Conservation (phyloP, 2,113 vertebrate genomes). For the Stigmatopora nigra region DNA sequence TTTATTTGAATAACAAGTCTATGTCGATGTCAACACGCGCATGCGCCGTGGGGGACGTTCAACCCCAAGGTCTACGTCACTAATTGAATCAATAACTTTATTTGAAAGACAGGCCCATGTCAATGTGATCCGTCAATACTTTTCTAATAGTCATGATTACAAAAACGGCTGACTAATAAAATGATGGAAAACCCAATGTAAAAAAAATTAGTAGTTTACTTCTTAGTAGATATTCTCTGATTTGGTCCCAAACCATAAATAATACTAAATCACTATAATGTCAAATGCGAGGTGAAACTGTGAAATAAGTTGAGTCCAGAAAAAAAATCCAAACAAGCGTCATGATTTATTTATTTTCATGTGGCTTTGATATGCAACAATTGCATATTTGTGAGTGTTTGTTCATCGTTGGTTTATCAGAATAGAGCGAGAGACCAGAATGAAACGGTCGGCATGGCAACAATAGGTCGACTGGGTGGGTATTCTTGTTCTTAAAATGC, state of each 20-base stretch:
- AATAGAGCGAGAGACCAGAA: conserved; percentile 58
- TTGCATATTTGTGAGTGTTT: conserved; percentile 38
- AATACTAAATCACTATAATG: too few species aligned
- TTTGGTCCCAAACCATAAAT: too few species aligned
- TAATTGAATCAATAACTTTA: conserved; percentile 30
- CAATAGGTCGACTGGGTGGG: conserved; percentile 43
- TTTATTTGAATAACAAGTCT: conserved; percentile 31
- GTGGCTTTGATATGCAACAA: conserved; percentile 77
- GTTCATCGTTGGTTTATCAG: conserved; percentile 43
- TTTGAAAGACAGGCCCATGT: conserved; percentile 2
- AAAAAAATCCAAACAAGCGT: conserved; percentile 47
- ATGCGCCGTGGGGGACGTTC: conserved; percentile 10
- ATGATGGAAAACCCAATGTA: too few species aligned
- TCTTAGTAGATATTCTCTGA: too few species aligned
- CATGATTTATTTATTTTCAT: conserved; percentile 86
- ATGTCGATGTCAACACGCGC: conserved; percentile 18
- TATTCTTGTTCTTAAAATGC: conserved; percentile 43
- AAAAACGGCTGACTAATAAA: too few species aligned
- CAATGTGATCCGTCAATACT: too few species aligned
- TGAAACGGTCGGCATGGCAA: conserved; percentile 66
- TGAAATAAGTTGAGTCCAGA: not conserved
- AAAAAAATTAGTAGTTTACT: too few species aligned
- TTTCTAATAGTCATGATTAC: too few species aligned
- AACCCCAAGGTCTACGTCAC: conserved; percentile 9
- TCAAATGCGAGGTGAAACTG: not conserved